phyloP scores from a whole-genome alignment of 2,113 vertebrate genomes.

The Dicrurus megarhynchus region DNA sequence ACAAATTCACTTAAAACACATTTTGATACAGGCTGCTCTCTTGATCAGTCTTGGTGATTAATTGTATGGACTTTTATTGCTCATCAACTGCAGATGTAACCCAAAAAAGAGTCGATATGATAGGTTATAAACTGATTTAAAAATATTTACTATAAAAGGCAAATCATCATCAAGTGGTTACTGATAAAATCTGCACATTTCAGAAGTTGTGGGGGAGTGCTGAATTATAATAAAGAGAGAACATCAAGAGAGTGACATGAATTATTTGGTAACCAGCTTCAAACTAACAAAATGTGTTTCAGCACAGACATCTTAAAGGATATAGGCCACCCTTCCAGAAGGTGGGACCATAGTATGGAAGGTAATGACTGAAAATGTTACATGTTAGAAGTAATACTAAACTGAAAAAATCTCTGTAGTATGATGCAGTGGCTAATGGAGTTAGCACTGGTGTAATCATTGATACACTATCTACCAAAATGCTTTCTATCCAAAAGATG shows the following conservation, averaged over 20 bases:
- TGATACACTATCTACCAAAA: background rate
- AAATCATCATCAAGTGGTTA: background rate
- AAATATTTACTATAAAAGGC: conserved; percentile 45
- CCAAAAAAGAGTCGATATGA: background rate
- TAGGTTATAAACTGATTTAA: background rate
- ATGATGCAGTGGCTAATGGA: background rate
- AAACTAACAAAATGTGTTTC: background rate
- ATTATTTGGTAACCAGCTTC: background rate
- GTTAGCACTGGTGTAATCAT: background rate
- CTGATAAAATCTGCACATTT: conserved; percentile 30
- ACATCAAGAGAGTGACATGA: background rate
- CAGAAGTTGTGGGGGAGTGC: background rate
- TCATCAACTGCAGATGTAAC: background rate
- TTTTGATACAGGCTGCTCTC: background rate
- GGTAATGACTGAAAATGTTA: background rate
- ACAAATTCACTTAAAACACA: background rate
- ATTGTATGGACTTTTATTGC: background rate
- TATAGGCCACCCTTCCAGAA: background rate
- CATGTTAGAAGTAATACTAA: background rate
- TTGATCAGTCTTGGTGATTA: background rate
- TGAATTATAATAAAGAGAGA: background rate
- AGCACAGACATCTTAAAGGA: background rate
- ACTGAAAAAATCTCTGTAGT: background rate
- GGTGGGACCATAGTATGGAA: background rate
- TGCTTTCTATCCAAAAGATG: background rate